Percentiles rank a stretch among this genome's conserved stretches.
phyloP scores from a whole-genome alignment of 1,140 invertebrate species.

The Pachyrhynchus sulphureomaculatus region DNA sequence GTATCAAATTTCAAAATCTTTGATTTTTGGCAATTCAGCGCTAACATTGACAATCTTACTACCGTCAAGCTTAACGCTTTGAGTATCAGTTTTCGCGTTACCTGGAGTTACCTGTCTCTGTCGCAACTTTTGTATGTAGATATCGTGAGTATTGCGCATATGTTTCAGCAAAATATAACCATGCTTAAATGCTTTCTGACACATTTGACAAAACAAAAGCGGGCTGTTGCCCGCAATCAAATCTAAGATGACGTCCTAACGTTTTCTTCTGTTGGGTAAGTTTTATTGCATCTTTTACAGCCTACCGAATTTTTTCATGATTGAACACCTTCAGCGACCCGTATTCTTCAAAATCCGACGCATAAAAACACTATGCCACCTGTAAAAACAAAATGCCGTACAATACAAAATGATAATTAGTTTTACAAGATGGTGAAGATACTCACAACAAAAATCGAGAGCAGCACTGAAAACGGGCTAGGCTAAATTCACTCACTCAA shows the following conservation, averaged over 20 bases:
- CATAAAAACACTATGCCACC: conserved; percentile 26
- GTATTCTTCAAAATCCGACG: conserved; percentile 38
- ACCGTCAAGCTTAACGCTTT: background rate
- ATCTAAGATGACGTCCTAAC: conserved; percentile 51
- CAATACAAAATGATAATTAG: conserved; percentile 3
- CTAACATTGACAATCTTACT: too few relatives aligned
- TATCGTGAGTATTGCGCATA: conserved; percentile 17
- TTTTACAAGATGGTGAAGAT: background rate
- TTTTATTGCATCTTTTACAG: conserved; percentile 61
- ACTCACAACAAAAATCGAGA: conserved; percentile 10
- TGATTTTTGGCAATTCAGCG: too few relatives aligned
- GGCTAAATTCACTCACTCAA: conserved; percentile 2
- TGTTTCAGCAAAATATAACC: conserved; percentile 55
- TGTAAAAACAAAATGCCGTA: conserved; percentile 6
- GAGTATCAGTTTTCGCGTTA: background rate
- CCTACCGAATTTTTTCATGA: conserved; percentile 48
- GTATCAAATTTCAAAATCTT: too few relatives aligned
- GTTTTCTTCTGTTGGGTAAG: conserved; percentile 59
- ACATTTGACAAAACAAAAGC: conserved; percentile 61
- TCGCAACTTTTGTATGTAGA: background rate
- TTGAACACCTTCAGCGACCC: conserved; percentile 36
- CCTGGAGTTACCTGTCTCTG: background rate
- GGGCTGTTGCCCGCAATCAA: conserved; percentile 64
- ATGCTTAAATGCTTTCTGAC: conserved; percentile 53
- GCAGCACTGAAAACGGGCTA: conserved; percentile 2